Evolutionary conservation across 2,797 vertebrate genomes (phyloP), one percentile per base, ranked within the genome.

Genomic region (Bradypodion ventrale): DNA sequence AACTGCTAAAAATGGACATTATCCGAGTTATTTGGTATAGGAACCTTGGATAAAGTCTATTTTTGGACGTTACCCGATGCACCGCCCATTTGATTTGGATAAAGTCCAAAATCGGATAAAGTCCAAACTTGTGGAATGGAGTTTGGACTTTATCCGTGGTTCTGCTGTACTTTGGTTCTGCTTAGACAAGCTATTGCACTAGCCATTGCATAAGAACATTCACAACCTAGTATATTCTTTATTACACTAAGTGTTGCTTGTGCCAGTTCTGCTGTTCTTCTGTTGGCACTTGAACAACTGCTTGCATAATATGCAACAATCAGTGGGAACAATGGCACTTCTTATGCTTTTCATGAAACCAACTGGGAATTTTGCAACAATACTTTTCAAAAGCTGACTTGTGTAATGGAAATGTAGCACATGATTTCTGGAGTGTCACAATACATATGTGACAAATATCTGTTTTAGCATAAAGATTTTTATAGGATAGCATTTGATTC

Each of bases 401-500:
- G 37, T 75, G 35, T 75, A 83, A 66, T 56, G 5, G 25, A 5
- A 56, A 56, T 23, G 35, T 2, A 40, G 35, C 25, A 44, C 37
- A 69, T 37, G 52, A 63, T 74, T 59, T 29, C 52, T 37, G 42
- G 5, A 29, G 16, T 49, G 69, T 68, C 16, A 60, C 25, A 69
- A 69, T 68, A 2, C 27, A 21, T 75, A 76, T 25, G 19, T 35
- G 21, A 56, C 66, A n/a, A 44, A 35, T 72, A 37, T 8, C 7
- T 52, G 32, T 37, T 72, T 65, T 46, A 85, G 42, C 62, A 88
- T 78, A 40, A 13, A 82, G 1, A 23, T 1, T 42, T n/a, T 40
- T 87, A 60, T 5, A 84, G 29, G 75, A 21, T 68, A 77, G 46
- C n/a, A 32, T 83, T 84, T 80, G 73, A 42, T 40, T 84, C 1